Evolutionary conservation across 2,113 vertebrate species (phyloP).

Genomic region (Gymnarchus niloticus): DNA sequence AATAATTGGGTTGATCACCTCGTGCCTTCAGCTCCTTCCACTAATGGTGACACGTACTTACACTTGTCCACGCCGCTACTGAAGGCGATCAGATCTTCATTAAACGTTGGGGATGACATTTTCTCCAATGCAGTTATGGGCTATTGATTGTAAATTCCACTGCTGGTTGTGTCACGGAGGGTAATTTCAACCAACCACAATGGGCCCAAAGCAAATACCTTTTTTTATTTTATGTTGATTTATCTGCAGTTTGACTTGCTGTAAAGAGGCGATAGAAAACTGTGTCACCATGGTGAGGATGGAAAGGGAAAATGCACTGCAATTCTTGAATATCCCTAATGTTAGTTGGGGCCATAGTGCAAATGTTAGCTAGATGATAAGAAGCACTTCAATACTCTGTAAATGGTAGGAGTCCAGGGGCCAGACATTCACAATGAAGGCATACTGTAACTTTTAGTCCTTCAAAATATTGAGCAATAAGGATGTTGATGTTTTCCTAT

Average conservation of each 20-base stretch:
- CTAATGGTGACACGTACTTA: neutral
- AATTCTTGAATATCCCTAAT: neutral
- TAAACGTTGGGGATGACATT: neutral
- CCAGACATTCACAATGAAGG: too few species aligned
- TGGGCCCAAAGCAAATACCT: conserved; percentile 31
- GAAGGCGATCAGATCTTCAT: neutral
- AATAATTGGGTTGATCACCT: conserved; percentile 62
- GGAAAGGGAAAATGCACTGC: neutral
- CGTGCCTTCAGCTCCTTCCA: conserved; percentile 7
- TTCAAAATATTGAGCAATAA: neutral
- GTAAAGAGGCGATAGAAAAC: neutral
- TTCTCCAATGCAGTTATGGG: neutral
- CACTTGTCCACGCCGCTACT: conserved; percentile 7
- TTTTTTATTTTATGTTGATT: conserved; percentile 25
- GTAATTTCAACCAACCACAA: conserved; percentile 39
- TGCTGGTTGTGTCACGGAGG: conserved; percentile 48
- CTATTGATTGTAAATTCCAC: conserved; percentile 48
- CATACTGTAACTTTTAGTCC: neutral
- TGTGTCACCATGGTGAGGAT: neutral
- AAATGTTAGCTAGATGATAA: neutral
- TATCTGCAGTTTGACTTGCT: neutral
- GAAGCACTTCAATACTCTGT: neutral
- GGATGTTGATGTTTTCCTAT: neutral
- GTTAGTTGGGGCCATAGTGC: neutral
- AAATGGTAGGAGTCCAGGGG: neutral